Evolutionary conservation across 1,140 invertebrate genomes (phyloP).

Genomic region (Lasaia peninsularis): DNA sequence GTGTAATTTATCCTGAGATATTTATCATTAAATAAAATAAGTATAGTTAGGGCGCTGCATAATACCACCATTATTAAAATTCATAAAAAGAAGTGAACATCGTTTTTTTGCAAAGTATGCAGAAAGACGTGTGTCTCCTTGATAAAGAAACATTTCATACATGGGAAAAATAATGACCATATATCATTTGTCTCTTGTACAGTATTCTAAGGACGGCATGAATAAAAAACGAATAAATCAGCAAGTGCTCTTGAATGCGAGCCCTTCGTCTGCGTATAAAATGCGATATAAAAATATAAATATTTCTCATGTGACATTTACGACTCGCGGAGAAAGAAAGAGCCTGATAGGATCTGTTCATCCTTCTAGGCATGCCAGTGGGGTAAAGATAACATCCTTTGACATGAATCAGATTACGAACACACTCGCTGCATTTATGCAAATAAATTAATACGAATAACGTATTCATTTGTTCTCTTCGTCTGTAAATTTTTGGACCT

Average conservation of each 20-base stretch:
- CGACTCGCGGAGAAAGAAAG: constrained; percentile 5
- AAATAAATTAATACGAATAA: neutral
- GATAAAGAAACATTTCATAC: neutral
- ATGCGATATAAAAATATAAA: constrained; percentile 7
- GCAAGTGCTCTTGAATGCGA: neutral
- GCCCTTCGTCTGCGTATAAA: neutral
- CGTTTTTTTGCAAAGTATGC: too few species aligned
- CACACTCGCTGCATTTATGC: neutral
- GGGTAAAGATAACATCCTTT: neutral
- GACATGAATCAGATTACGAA: constrained; percentile 1
- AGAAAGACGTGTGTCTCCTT: too few species aligned
- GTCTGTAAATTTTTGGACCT: neutral
- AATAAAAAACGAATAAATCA: neutral
- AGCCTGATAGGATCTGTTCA: constrained; percentile 3
- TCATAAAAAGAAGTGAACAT: too few species aligned
- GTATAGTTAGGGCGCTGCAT: too few species aligned
- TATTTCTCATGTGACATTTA: constrained; percentile 15
- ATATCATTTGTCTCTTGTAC: neutral
- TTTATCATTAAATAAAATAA: too few species aligned
- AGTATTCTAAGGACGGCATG: neutral
- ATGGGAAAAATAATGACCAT: neutral
- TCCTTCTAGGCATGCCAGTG: neutral
- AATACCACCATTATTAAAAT: too few species aligned
- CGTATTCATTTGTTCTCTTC: neutral
- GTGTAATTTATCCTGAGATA: too few species aligned